These are phyloP conservation scores for Gyps fulvus DNA, from an alignment of 2,113 vertebrate species.

Conservation along the genomic window DNA sequence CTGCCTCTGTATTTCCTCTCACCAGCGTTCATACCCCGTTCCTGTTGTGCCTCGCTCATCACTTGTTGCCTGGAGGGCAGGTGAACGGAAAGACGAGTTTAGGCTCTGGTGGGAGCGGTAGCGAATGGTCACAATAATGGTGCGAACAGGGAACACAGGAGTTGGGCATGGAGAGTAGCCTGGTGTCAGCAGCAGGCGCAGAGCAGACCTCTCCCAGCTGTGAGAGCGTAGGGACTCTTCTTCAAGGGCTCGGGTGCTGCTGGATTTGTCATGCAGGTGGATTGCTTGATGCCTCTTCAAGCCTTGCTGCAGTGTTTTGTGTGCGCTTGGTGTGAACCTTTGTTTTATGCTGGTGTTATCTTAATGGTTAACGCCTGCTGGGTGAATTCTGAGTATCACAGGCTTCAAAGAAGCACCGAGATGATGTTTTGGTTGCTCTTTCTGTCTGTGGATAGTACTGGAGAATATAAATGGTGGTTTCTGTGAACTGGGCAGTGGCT, in stretches of 20 bases:
- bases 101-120: background rate
- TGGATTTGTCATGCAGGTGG: fast-evolving
- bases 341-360: background rate
- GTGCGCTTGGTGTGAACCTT: background rate
- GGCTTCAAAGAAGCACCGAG: background rate
- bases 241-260: background rate
- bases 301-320: background rate
- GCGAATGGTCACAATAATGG: fast-evolving
- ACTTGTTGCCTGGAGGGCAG: background rate
- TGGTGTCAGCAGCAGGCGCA: background rate
- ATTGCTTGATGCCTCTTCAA: background rate
- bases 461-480: background rate
- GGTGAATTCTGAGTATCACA: background rate
- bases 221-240: background rate
- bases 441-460: background rate
- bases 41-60: background rate
- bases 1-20: background rate
- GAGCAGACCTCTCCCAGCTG: fast-evolving
- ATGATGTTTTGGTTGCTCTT: background rate
- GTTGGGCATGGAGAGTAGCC: fast-evolving
- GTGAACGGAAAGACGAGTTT: background rate
- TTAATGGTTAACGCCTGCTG: too few species aligned
- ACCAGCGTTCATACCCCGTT: fast-evolving
- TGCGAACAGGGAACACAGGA: background rate
- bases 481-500: background rate